A percentile compares a stretch with the other conserved stretches of the same genome.
Conservation (phyloP, 2,797 vertebrate genomes). For the Spondyliosoma cantharus region DNA sequence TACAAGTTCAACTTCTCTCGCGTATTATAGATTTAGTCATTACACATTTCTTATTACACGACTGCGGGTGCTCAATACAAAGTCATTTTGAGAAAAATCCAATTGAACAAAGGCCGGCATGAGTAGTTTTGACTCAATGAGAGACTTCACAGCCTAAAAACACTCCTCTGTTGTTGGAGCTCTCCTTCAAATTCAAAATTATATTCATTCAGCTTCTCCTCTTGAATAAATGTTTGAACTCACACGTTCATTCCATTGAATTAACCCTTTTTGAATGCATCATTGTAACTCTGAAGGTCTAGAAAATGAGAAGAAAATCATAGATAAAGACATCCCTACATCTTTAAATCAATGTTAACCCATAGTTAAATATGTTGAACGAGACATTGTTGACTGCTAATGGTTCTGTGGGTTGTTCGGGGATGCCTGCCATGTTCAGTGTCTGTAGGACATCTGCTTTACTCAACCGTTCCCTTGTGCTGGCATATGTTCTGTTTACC, state of each 20-base stretch:
- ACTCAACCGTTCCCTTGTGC: slow-evolving; percentile 16
- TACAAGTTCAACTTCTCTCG: slow-evolving; percentile 31
- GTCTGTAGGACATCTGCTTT: slow-evolving; percentile 15
- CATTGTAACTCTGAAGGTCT: no score
- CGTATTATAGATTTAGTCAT: slow-evolving; percentile 58
- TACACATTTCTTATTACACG: slow-evolving; percentile 43
- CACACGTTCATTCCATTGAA: no score
- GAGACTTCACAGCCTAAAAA: slow-evolving; percentile 8
- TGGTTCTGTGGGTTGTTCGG: slow-evolving; percentile 22
- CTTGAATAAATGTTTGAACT: background rate
- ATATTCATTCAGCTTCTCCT: background rate
- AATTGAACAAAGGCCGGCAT: slow-evolving; percentile 4
- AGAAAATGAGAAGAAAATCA: no score
- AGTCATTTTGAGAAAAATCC: slow-evolving; percentile 7
- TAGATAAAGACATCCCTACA: slow-evolving; percentile 2
- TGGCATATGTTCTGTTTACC: slow-evolving; percentile 2
- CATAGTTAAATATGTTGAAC: slow-evolving; percentile 9
- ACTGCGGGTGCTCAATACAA: slow-evolving; percentile 25
- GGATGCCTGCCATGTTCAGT: slow-evolving; percentile 22
- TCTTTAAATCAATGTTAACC: slow-evolving; percentile 16
- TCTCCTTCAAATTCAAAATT: slow-evolving; percentile 2
- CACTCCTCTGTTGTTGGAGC: background rate
- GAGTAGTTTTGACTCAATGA: slow-evolving; percentile 22
- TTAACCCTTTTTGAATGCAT: no score
- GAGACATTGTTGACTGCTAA: slow-evolving; percentile 12